Conservation (phyloP, 2,797 vertebrate species). For the Poecilia picta region DNA sequence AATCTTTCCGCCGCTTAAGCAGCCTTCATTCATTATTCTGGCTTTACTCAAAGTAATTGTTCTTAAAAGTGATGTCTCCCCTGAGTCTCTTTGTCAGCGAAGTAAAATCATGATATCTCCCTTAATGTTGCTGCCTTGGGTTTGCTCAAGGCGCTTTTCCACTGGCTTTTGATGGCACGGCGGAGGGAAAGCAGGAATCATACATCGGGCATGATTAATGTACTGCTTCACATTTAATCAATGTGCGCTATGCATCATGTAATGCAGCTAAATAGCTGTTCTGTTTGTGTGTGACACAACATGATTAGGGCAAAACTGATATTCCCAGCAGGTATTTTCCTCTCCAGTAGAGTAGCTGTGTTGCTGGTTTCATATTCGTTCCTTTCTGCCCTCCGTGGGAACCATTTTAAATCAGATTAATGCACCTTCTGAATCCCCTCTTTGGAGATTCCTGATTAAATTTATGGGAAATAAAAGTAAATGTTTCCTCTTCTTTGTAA, state of each 20-base stretch:
- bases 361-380: not conserved
- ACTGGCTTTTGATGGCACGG: conserved; percentile 20
- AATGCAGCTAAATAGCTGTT: conserved; percentile 19
- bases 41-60: conserved; percentile 17
- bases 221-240: conserved; percentile 46
- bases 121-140: conserved; percentile 8
- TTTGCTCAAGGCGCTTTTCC: conserved; percentile 33
- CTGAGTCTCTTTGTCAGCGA: conserved; percentile 25
- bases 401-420: not conserved
- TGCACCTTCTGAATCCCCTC: not conserved
- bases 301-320: conserved; percentile 1
- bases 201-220: conserved; percentile 51
- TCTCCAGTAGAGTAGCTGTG: not conserved
- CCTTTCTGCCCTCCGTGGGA: not conserved
- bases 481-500: not conserved
- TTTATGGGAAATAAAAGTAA: not conserved
- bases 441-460: not conserved
- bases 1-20: conserved; percentile 1
- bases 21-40: conserved; percentile 13
- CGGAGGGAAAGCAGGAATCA: conserved; percentile 21
- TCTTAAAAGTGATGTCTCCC: conserved; percentile 26
- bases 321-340: conserved; percentile 4
- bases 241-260: conserved; percentile 12
- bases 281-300: conserved; percentile 9
- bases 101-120: conserved; percentile 22